These are phyloP conservation scores for Gallinago stenura DNA, from an alignment of 2,797 vertebrate species.

Conservation along the genomic window DNA sequence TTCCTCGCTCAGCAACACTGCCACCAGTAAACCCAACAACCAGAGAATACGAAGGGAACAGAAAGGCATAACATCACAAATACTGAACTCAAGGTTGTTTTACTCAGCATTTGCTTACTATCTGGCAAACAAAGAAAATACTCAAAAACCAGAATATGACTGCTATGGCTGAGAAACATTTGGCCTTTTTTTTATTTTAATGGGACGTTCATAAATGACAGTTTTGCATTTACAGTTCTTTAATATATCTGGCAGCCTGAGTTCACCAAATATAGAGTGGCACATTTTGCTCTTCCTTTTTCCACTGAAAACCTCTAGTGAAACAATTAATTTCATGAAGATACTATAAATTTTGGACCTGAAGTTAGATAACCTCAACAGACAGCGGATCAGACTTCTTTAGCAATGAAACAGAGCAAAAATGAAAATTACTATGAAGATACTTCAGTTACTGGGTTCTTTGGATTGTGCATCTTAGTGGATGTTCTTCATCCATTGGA, in stretches of 20 bases:
- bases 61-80: not conserved
- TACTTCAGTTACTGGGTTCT: not conserved
- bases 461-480: not conserved
- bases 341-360: not conserved
- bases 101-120: not conserved
- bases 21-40: not conserved
- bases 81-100: not conserved
- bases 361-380: not conserved
- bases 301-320: not conserved
- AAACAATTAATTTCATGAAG: not conserved
- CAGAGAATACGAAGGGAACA: not conserved
- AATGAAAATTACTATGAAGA: not conserved
- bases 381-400: not conserved
- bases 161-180: not conserved
- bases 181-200: not conserved
- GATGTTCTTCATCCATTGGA: not conserved
- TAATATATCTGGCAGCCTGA: not conserved
- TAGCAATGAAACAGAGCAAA: not conserved
- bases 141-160: not conserved
- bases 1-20: not conserved
- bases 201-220: not conserved
- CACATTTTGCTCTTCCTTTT: not conserved
- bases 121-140: not conserved
- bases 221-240: not conserved
- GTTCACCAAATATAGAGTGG: not conserved